Evolutionary conservation across 1,140 invertebrate genomes (phyloP).

Genomic region (Lepidurus arcticus): DNA sequence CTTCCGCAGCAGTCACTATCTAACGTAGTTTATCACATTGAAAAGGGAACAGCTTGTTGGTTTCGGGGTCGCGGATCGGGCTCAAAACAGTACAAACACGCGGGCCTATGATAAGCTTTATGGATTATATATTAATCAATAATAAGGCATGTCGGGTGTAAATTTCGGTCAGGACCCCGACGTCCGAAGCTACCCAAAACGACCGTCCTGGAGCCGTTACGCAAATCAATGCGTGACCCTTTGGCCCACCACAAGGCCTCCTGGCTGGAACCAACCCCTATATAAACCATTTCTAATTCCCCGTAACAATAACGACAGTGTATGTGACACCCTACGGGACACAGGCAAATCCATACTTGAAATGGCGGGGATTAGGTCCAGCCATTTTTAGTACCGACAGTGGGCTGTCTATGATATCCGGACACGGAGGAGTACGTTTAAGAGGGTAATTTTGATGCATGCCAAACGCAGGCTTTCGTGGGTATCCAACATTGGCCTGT

Average conservation of each 20-base stretch:
- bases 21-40: background rate
- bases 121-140: background rate
- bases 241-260: background rate
- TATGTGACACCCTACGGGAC: background rate
- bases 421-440: background rate
- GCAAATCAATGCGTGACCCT: conserved; percentile 14
- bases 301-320: background rate
- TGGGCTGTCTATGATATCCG: background rate
- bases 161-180: background rate
- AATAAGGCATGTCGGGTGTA: background rate
- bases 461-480: background rate
- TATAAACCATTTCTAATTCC: conserved; percentile 1
- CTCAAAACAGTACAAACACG: background rate
- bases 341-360: background rate
- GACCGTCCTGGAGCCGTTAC: background rate
- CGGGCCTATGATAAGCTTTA: conserved; percentile 3
- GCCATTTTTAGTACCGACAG: background rate
- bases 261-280: background rate
- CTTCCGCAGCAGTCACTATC: background rate
- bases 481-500: background rate
- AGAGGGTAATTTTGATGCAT: background rate
- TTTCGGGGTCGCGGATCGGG: no score
- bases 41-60: background rate
- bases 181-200: background rate
- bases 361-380: background rate